These are phyloP conservation scores for Luehdorfia chinensis DNA, from an alignment of 1,140 invertebrate genomes.

Conservation along the genomic window DNA sequence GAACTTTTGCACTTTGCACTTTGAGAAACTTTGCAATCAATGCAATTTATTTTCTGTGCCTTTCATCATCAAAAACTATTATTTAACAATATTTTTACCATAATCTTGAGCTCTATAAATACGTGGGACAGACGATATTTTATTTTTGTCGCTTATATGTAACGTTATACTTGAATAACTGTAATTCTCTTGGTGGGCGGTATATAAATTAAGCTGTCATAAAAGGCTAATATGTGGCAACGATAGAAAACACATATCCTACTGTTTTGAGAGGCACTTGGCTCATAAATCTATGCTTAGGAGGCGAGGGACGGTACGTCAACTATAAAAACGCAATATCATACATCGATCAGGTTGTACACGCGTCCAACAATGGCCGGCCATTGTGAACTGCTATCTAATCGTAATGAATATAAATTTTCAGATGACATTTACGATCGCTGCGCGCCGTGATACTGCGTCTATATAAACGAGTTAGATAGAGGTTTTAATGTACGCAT, in stretches of 20 bases:
- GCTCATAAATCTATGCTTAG: slow-evolving; percentile 43
- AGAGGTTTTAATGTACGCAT: slow-evolving; percentile 50
- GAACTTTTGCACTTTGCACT: no score
- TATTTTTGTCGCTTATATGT: slow-evolving; percentile 26
- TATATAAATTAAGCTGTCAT: slow-evolving; percentile 54
- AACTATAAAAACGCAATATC: slow-evolving; percentile 69
- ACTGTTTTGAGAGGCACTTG: slow-evolving; percentile 40
- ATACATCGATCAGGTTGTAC: slow-evolving; percentile 67
- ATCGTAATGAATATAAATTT: slow-evolving; percentile 77
- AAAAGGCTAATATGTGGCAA: slow-evolving; percentile 47
- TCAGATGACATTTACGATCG: slow-evolving; percentile 73
- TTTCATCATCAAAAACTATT: no score
- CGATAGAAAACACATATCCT: slow-evolving; percentile 42
- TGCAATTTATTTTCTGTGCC: no score
- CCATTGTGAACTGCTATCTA: slow-evolving; percentile 68
- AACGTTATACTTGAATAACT: slow-evolving; percentile 37
- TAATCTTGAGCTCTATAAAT: no score
- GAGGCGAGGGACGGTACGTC: slow-evolving; percentile 37
- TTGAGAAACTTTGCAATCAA: no score
- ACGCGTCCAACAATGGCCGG: slow-evolving; percentile 57
- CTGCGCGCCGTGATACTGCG: slow-evolving; percentile 61
- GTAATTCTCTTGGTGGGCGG: slow-evolving; percentile 38
- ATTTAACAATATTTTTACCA: no score
- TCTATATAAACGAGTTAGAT: slow-evolving; percentile 65
- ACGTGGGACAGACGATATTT: slow-evolving; percentile 21